These are phyloP conservation scores for Lordiphosa clarofinis DNA, from an alignment of 1,140 invertebrate species.

Conservation along the genomic window DNA sequence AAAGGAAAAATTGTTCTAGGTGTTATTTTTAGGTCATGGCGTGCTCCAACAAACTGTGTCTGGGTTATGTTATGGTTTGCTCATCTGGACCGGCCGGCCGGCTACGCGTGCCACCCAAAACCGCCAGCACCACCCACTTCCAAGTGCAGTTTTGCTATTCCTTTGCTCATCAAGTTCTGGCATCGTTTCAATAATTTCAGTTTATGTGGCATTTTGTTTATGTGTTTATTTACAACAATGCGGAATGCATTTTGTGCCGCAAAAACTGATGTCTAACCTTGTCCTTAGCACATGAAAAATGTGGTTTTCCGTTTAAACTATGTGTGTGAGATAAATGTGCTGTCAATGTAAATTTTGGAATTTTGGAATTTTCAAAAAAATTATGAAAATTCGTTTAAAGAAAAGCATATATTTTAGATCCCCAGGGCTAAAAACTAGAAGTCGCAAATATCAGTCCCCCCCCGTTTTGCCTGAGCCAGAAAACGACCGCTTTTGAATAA, in stretches of 20 bases:
- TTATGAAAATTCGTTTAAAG: too few species aligned
- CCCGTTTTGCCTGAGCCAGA: too few species aligned
- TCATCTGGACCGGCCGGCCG: slow-evolving; percentile 9
- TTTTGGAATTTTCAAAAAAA: too few species aligned
- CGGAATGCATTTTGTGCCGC: slow-evolving; percentile 43
- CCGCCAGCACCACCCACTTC: neutral
- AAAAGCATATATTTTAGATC: too few species aligned
- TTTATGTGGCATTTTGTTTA: slow-evolving; percentile 63
- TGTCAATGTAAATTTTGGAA: slow-evolving; percentile 30
- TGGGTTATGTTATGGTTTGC: slow-evolving; percentile 30
- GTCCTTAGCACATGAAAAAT: slow-evolving; percentile 69
- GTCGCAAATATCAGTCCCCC: too few species aligned
- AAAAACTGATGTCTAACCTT: slow-evolving; percentile 44
- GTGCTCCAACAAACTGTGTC: slow-evolving; percentile 35
- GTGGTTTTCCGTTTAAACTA: slow-evolving; percentile 43
- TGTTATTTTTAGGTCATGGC: slow-evolving; percentile 71
- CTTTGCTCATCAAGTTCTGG: slow-evolving; percentile 5
- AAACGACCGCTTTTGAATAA: too few species aligned
- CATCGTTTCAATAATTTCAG: slow-evolving; percentile 31
- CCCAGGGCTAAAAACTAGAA: too few species aligned
- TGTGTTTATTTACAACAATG: slow-evolving; percentile 53
- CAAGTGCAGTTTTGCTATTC: slow-evolving; percentile 23
- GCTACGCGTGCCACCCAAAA: neutral
- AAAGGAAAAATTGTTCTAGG: slow-evolving; percentile 33
- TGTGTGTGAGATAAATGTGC: slow-evolving; percentile 36